phyloP scores from a whole-genome alignment of 2,797 vertebrate species.

The Sebastes elongatus region DNA sequence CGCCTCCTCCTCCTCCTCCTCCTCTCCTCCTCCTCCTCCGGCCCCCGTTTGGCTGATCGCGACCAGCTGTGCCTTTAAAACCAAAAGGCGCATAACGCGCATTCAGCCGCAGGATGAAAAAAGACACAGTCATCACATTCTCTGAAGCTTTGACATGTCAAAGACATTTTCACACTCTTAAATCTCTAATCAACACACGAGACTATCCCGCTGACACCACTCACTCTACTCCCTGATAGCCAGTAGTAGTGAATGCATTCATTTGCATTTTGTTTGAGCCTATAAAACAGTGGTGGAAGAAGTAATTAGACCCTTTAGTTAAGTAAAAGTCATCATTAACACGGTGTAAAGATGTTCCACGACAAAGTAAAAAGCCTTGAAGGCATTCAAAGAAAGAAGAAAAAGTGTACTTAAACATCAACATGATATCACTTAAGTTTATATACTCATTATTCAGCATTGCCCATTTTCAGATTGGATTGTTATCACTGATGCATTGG shows the following conservation, averaged over 20 bases:
- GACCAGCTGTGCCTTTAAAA: constrained; percentile 76
- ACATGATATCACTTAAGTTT: neutral
- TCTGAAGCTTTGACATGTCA: constrained; percentile 29
- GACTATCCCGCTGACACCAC: constrained; percentile 13
- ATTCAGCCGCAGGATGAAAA: constrained; percentile 49
- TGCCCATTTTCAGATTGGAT: neutral
- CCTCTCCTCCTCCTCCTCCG: constrained; percentile 58
- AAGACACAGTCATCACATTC: constrained; percentile 65
- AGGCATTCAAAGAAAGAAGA: neutral
- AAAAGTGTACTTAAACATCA: neutral
- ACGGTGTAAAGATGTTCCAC: neutral
- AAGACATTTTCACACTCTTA: constrained; percentile 47
- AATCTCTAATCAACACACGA: constrained; percentile 19
- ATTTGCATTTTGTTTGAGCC: neutral
- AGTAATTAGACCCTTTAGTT: neutral
- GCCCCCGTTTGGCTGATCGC: constrained; percentile 69
- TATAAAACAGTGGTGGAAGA: neutral
- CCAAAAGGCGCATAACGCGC: constrained; percentile 47
- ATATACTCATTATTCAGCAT: neutral
- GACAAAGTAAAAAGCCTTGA: neutral
- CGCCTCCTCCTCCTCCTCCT: neutral
- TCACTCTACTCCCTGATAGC: neutral
- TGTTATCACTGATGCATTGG: neutral
- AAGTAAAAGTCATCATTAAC: neutral
- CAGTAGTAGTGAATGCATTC: neutral